Percentiles rank a stretch among this genome's conserved stretches.
These are phyloP conservation scores for Philypnodon macrostomus DNA, from an alignment of 2,797 vertebrate genomes.

Conservation along the genomic window DNA sequence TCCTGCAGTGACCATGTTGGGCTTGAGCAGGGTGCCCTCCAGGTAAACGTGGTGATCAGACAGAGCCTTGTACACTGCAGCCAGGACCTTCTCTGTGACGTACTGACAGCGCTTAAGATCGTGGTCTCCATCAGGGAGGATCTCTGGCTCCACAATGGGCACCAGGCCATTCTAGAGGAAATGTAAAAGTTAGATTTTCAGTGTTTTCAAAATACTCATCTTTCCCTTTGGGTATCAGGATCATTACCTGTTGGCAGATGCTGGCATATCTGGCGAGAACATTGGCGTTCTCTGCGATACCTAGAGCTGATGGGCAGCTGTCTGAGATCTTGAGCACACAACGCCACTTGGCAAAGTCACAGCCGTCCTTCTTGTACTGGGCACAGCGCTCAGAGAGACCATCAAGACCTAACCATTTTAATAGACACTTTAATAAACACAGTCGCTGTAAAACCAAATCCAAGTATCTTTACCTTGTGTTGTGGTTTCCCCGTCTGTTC, in stretches of 20 bases:
- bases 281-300: constrained; percentile 91
- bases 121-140: constrained; percentile 94
- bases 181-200: background rate
- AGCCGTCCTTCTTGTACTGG: constrained; percentile 97
- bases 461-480: constrained; percentile 83
- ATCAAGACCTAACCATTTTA: constrained; percentile 88
- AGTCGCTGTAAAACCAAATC: background rate
- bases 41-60: constrained; percentile 95
- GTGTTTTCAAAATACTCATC: no score
- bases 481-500: constrained; percentile 92
- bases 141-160: constrained; percentile 94
- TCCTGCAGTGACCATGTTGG: constrained; percentile 95
- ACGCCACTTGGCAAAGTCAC: constrained; percentile 96
- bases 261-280: constrained; percentile 94
- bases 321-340: constrained; percentile 94
- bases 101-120: constrained; percentile 94
- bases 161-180: constrained; percentile 88
- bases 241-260: constrained; percentile 98
- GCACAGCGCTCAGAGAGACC: constrained; percentile 93
- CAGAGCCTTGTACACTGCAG: constrained; percentile 93
- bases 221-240: no score
- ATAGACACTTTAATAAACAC: background rate
- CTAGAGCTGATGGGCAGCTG: constrained; percentile 86
- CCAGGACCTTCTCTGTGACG: constrained; percentile 94
- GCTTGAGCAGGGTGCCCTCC: constrained; percentile 94